Evolutionary conservation across 1,140 invertebrate genomes (phyloP), one percentile per base, ranked within the genome.

Genomic region (Campoletis sonorensis): DNA sequence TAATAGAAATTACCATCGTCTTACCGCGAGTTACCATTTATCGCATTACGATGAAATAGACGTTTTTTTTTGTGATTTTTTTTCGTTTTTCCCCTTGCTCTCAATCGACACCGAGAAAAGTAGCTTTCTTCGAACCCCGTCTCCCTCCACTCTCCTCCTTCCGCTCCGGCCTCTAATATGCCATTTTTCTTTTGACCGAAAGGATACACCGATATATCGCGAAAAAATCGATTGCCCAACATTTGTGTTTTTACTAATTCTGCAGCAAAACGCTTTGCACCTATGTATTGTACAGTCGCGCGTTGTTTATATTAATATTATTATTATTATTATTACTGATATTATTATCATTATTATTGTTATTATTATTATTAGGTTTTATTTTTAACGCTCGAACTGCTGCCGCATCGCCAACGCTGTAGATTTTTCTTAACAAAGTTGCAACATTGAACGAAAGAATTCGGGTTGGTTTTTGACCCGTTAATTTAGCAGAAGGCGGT

Each of bases 81-180:
- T n/a, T 58, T 58, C 5, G 5, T 58, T 58, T 21, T 79, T 33
- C 13, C 2, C 13, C 40, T 27, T 79, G 73, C 67, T 68, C 26
- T 81, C 73, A 84, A 80, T 84, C 80, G 82, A 84, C 80, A 84
- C 80, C 83, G 67, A 84, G 82, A 84, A 84, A 84, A 76, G 13
- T 1, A 45, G 61, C 61, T 64, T 76, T 73, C 70, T 79, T 71
- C 79, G 76, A 83, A 80, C 79, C 77, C 68, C n/a, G 16, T 73
- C 18, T 70, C 26, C 4, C 51, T 54, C 40, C 40, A 37, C 37
- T n/a, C n/a, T n/a, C 37, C 37, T 37, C 11, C 13, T 45, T 10
- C 40, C 40, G 5, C 5, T 0, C 40, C 7, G 40, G 8, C 40
- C 11, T 10, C 40, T 13, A 45, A 45, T 40, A 58, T 16, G 61